Percentiles rank a stretch among this genome's conserved stretches.
Evolutionary conservation across 2,113 vertebrate species (phyloP).

Genomic region (Pygoscelis antarcticus): DNA sequence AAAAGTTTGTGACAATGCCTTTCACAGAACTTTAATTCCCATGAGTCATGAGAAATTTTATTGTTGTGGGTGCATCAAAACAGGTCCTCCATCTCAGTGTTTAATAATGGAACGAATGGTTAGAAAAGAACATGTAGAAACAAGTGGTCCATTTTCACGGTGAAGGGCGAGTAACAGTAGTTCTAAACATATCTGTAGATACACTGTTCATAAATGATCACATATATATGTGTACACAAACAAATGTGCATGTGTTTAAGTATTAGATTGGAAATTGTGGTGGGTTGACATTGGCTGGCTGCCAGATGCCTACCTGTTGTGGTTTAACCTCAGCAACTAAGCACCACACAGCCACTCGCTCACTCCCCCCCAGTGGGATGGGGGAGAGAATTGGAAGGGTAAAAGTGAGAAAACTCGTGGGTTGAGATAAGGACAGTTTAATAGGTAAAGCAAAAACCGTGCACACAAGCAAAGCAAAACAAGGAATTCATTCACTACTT

Average conservation of each 20-base stretch:
- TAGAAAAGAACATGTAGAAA: not conserved
- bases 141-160: not conserved
- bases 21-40: not conserved
- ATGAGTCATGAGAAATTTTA: not conserved
- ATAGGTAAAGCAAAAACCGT: too few species aligned
- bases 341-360: too few species aligned
- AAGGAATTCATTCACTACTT: too few species aligned
- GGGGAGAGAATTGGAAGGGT: too few species aligned
- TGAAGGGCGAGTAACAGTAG: not conserved
- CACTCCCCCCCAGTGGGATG: too few species aligned
- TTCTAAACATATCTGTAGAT: not conserved
- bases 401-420: too few species aligned
- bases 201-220: not conserved
- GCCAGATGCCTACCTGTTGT: not conserved
- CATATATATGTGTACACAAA: too few species aligned
- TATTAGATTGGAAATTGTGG: not conserved
- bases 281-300: not conserved
- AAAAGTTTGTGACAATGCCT: not conserved
- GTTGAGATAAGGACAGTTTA: too few species aligned
- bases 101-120: not conserved
- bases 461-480: too few species aligned
- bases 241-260: not conserved
- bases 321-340: too few species aligned
- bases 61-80: not conserved
- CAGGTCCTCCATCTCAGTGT: not conserved